Conservation (phyloP, 1,140 invertebrate genomes). For the Pinna nobilis region DNA sequence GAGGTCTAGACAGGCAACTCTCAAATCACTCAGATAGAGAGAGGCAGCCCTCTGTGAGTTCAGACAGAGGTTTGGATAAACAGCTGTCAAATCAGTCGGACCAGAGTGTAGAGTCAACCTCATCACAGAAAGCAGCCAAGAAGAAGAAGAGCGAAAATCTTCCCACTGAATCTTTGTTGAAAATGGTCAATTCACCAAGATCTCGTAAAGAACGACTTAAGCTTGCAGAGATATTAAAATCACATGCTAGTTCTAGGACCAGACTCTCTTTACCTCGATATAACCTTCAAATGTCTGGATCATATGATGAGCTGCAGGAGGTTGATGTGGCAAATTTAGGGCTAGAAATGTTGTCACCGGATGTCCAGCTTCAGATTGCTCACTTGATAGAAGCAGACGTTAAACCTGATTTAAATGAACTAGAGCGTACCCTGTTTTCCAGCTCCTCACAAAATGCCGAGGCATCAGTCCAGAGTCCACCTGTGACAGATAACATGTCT, state of each 20-base stretch:
- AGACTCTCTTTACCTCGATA: slow-evolving; percentile 39
- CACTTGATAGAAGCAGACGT: slow-evolving; percentile 51
- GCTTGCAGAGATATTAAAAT: slow-evolving; percentile 50
- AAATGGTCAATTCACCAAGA: slow-evolving; percentile 58
- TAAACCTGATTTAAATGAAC: slow-evolving; percentile 29
- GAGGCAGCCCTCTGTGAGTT: too few species aligned
- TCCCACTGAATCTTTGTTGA: slow-evolving; percentile 44
- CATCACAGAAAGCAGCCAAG: slow-evolving; percentile 1
- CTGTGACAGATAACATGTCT: too few species aligned
- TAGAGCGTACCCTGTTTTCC: slow-evolving; percentile 15
- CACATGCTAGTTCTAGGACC: slow-evolving; percentile 41
- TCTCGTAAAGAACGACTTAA: slow-evolving; percentile 54
- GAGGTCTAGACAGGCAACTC: not conserved
- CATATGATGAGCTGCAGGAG: slow-evolving; percentile 41
- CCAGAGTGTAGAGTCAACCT: too few species aligned
- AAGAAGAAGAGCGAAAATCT: slow-evolving; percentile 31
- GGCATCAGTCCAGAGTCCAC: too few species aligned
- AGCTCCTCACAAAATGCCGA: too few species aligned
- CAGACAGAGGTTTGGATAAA: too few species aligned
- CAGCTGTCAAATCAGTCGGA: too few species aligned
- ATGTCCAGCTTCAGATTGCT: slow-evolving; percentile 54
- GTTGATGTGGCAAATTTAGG: slow-evolving; percentile 34
- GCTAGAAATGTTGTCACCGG: slow-evolving; percentile 49
- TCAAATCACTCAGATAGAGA: not conserved
- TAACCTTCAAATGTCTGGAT: slow-evolving; percentile 45